These are phyloP conservation scores for Florisuga fusca DNA, from an alignment of 2,797 vertebrate species.

Conservation along the genomic window DNA sequence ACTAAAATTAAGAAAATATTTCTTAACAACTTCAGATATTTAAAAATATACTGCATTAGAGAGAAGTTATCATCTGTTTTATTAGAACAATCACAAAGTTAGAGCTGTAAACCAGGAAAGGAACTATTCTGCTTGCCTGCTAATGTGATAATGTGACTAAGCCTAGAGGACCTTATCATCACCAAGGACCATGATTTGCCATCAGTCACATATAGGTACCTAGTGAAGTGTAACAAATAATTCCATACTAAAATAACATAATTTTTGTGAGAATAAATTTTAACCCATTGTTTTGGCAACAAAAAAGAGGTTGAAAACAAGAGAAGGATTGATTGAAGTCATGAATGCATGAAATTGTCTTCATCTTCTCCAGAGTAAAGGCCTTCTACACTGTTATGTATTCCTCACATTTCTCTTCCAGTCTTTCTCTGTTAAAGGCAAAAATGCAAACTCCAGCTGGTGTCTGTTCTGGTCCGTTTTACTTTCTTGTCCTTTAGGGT, in stretches of 20 bases:
- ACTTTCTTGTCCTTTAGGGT: neutral
- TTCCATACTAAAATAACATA: neutral
- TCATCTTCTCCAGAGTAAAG: neutral
- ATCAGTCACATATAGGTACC: neutral
- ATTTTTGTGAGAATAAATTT: neutral
- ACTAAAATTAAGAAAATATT: neutral
- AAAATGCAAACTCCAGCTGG: neutral
- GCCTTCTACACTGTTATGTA: neutral
- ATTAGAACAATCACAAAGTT: neutral
- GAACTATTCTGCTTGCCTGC: neutral
- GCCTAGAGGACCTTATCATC: neutral
- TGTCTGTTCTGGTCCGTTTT: neutral
- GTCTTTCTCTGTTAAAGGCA: neutral
- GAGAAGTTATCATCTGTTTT: neutral
- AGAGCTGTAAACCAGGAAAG: neutral
- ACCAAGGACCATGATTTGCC: neutral
- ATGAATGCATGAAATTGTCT: neutral
- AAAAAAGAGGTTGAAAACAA: neutral
- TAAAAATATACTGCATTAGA: neutral
- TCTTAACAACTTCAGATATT: neutral
- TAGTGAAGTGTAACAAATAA: neutral
- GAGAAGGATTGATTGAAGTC: neutral
- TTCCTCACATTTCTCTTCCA: neutral
- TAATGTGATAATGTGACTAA: neutral
- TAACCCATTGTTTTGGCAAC: neutral